phyloP scores from a whole-genome alignment of 2,797 vertebrate genomes.

The Chaetodon trifasciatus region DNA sequence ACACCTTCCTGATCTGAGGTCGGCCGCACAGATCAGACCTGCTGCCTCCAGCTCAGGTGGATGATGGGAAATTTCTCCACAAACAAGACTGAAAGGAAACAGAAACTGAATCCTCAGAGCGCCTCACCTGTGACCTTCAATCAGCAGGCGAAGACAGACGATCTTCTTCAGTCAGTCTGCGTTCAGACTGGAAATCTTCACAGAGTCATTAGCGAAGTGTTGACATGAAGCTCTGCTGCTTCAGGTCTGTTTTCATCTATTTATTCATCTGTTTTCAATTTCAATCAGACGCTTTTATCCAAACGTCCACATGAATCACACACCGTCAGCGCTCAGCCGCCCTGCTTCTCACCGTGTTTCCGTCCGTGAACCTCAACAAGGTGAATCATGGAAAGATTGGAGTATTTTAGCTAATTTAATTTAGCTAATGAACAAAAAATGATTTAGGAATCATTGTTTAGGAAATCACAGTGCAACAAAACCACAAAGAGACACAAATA shows the following conservation, averaged over 20 bases:
- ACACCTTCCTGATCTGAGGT: constrained; percentile 27
- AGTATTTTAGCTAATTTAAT: no score
- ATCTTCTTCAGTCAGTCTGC: not conserved
- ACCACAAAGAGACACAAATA: no score
- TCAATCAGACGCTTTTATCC: no score
- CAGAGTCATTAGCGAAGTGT: not conserved
- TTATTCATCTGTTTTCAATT: no score
- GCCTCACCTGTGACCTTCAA: constrained; percentile 11
- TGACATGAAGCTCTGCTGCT: not conserved
- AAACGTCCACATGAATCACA: no score
- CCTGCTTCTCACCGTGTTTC: no score
- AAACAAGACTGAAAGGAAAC: not conserved
- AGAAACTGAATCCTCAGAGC: not conserved
- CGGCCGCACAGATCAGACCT: not conserved
- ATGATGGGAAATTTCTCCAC: constrained; percentile 15
- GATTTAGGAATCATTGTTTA: no score
- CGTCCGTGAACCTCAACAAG: no score
- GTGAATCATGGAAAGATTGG: no score
- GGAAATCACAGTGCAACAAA: no score
- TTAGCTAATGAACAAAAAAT: no score
- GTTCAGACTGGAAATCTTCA: not conserved
- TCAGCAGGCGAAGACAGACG: constrained; percentile 30
- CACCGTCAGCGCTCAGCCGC: no score
- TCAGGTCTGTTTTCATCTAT: not conserved
- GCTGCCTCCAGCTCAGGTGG: not conserved